A percentile compares a stretch with the other conserved stretches of the same genome.
phyloP scores from a whole-genome alignment of 2,113 vertebrate genomes.

The Sminthopsis crassicaudata region DNA sequence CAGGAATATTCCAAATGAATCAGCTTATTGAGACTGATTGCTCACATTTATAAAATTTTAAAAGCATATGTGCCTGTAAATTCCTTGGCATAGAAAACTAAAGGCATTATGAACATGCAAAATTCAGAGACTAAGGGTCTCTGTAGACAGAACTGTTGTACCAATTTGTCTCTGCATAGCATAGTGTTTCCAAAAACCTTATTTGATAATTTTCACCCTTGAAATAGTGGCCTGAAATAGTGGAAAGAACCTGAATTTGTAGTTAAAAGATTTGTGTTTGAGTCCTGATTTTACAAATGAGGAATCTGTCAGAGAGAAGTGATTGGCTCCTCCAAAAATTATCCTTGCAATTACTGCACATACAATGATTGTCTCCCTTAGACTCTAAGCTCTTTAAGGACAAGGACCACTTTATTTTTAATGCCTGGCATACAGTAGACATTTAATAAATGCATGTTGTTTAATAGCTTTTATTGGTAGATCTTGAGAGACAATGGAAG shows the following conservation, averaged over 20 bases:
- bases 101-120: neutral
- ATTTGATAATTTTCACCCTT: too few species aligned
- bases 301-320: neutral
- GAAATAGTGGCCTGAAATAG: too few species aligned
- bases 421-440: neutral
- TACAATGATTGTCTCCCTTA: neutral
- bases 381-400: neutral
- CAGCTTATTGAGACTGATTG: too few species aligned
- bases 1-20: too few species aligned
- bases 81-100: neutral
- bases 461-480: neutral
- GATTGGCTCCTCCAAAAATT: neutral
- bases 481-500: neutral
- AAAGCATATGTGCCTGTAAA: neutral
- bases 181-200: neutral
- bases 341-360: neutral
- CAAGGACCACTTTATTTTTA: neutral
- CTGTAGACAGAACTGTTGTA: neutral
- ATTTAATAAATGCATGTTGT: neutral
- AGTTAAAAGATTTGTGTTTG: too few species aligned
- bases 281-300: too few species aligned
- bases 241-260: too few species aligned
- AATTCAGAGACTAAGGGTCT: neutral
- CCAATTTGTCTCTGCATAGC: neutral
- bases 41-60: neutral